A percentile compares a stretch with the other conserved stretches of the same genome.
Evolutionary conservation across 2,113 vertebrate genomes (phyloP).

Genomic region (Alethe castanea): DNA sequence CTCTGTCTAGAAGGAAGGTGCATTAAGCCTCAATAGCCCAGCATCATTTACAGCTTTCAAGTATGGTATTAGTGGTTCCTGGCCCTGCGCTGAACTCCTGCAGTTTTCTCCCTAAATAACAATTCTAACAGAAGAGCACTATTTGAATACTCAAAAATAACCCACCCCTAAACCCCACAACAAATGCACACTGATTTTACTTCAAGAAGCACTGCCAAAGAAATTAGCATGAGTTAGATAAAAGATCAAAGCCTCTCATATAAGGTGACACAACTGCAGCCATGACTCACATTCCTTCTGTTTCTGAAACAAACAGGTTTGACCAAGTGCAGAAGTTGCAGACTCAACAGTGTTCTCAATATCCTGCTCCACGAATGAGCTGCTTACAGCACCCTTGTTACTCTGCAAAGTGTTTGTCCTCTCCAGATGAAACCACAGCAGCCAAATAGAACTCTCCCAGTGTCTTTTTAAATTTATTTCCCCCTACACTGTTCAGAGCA

Average conservation of each 20-base stretch:
- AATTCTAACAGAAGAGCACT: background rate
- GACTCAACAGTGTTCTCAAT: background rate
- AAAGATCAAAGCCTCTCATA: slow-evolving; percentile 9
- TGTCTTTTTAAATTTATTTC: background rate
- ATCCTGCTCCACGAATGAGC: background rate
- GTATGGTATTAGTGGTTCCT: background rate
- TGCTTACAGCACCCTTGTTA: background rate
- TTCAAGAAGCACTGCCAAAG: background rate
- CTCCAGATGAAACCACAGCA: background rate
- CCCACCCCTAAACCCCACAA: background rate
- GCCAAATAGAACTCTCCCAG: background rate
- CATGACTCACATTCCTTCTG: background rate
- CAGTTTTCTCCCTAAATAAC: background rate
- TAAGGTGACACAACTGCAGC: background rate
- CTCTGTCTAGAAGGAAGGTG: background rate
- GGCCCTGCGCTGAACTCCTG: background rate
- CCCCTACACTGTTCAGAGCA: background rate
- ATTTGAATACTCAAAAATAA: background rate
- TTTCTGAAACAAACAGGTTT: background rate
- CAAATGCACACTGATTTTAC: background rate
- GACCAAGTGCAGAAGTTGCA: background rate
- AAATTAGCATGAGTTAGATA: background rate
- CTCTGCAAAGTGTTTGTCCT: background rate
- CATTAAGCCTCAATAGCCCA: background rate
- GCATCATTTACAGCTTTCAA: background rate